These are phyloP conservation scores for Mustela lutreola DNA, from an alignment of 2,113 vertebrate genomes.

Conservation along the genomic window DNA sequence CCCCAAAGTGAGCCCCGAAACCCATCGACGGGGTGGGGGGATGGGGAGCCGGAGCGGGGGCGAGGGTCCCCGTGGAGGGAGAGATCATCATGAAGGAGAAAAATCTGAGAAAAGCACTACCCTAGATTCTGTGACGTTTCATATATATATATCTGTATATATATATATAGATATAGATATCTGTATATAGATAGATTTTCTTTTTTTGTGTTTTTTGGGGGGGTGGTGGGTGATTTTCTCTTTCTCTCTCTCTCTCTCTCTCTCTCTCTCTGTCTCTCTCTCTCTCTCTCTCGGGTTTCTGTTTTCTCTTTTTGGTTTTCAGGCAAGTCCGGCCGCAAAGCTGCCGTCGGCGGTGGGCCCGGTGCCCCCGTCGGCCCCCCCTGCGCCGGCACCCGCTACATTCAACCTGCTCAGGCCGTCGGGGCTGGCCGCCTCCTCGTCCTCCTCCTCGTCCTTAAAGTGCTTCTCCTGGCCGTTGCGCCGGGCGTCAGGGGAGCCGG, in stretches of 20 bases:
- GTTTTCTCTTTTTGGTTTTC: conserved; percentile 83
- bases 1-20: conserved; percentile 41
- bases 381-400: conserved; percentile 84
- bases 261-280: not conserved
- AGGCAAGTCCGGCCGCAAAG: conserved; percentile 86
- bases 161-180: conserved; percentile 79
- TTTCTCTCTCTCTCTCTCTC: not conserved
- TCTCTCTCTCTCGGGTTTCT: conserved; percentile 57
- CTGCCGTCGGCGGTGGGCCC: conserved; percentile 82
- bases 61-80: conserved; percentile 65
- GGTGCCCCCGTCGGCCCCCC: conserved; percentile 78
- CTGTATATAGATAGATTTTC: conserved; percentile 76
- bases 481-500: conserved; percentile 62
- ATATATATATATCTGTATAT: conserved; percentile 77
- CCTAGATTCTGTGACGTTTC: conserved; percentile 85
- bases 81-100: conserved; percentile 82
- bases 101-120: conserved; percentile 86
- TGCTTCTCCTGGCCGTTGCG: conserved; percentile 87
- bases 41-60: conserved; percentile 46
- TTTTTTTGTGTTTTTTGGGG: conserved; percentile 69
- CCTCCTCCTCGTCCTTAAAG: conserved; percentile 85
- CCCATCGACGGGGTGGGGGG: not conserved
- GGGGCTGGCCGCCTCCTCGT: conserved; percentile 83
- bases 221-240: conserved; percentile 64
- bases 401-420: conserved; percentile 84